These are phyloP conservation scores for Drosophila melanica DNA, from an alignment of 1,140 invertebrate species.

Conservation along the genomic window DNA sequence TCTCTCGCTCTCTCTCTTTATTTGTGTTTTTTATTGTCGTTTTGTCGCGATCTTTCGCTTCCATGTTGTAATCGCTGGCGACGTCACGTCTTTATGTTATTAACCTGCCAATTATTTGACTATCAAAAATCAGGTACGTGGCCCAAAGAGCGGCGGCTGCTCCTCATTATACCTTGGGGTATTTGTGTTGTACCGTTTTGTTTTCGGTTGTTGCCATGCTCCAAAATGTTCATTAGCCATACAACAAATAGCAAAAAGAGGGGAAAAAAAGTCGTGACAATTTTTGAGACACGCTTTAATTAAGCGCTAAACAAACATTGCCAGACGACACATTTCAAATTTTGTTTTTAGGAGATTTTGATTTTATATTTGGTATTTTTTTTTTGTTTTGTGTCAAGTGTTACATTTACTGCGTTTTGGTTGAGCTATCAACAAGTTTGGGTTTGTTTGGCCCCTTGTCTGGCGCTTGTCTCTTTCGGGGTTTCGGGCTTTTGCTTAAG, in stretches of 20 bases:
- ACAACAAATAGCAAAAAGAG: constrained; percentile 1
- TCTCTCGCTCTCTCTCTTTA: background rate
- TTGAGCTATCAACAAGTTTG: constrained; percentile 25
- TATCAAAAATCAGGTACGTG: constrained; percentile 51
- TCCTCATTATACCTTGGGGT: constrained; percentile 41
- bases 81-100: constrained; percentile 61
- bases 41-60: constrained; percentile 33
- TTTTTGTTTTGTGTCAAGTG: constrained; percentile 43
- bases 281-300: constrained; percentile 61
- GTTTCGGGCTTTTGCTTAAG: constrained; percentile 17
- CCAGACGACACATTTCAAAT: constrained; percentile 48
- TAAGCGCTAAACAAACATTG: constrained; percentile 57
- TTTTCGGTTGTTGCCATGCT: constrained; percentile 37
- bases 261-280: constrained; percentile 50
- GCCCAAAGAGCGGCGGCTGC: constrained; percentile 23
- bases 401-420: constrained; percentile 29
- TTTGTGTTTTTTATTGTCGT: constrained; percentile 2
- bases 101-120: constrained; percentile 66
- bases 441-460: constrained; percentile 17
- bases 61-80: constrained; percentile 54
- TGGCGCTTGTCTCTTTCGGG: constrained; percentile 21
- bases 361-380: constrained; percentile 1
- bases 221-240: constrained; percentile 41
- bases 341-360: background rate
- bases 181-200: constrained; percentile 29